Conservation (phyloP, 2,888 invertebrate genomes). For the Metallyticus violacea region DNA sequence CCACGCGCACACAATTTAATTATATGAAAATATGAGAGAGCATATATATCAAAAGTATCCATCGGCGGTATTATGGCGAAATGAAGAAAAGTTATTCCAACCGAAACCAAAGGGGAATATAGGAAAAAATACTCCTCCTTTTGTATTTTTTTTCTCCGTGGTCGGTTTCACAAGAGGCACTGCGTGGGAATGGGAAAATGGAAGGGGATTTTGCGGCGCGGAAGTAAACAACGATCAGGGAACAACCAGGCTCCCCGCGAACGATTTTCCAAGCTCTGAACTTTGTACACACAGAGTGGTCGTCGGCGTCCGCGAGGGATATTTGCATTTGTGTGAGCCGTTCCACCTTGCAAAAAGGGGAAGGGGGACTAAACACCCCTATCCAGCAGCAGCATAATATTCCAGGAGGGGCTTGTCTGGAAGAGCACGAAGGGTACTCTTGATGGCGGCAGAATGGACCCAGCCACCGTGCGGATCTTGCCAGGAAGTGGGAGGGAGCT, state of each 20-base stretch:
- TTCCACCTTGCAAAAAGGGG: background rate
- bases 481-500: slow-evolving; percentile 4
- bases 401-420: background rate
- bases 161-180: background rate
- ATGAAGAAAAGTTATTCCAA: background rate
- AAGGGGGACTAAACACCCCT: background rate
- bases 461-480: background rate
- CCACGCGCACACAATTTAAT: background rate
- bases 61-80: background rate
- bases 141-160: background rate
- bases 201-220: background rate
- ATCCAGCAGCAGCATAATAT: background rate
- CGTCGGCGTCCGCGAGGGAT: background rate
- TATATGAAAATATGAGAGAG: background rate
- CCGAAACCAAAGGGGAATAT: background rate
- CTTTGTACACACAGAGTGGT: background rate
- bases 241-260: background rate
- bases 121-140: background rate
- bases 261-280: background rate
- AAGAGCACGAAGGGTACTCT: background rate
- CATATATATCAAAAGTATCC: background rate
- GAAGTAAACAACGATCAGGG: background rate
- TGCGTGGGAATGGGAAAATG: background rate
- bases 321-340: slow-evolving; percentile 15
- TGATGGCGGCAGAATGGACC: slow-evolving; percentile 16